Base-by-base conservation (phyloP, 2,888 invertebrate genomes). In the Oligia strigilis region DNA sequence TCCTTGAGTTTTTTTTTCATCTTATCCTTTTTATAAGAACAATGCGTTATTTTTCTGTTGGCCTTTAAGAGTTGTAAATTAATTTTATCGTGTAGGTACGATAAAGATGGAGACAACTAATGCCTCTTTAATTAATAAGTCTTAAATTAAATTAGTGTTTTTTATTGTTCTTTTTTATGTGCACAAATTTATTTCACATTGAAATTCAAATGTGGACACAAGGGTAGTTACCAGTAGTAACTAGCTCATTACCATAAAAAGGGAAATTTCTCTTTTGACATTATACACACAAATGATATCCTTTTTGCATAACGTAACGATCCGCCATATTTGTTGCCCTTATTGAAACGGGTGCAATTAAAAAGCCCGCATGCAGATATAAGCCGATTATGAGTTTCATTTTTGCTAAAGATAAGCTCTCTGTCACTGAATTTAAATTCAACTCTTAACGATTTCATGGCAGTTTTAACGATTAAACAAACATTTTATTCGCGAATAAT, bases 1-100 rank as follows among this genome's bases (percentile, higher is more conserved):
- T 81, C 92, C 91, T 91, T 91, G 90, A 88, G 79, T 65, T 85
- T 86, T 89, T 89, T 89, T 36, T 82, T 64, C 49, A 66, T 75
- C 19, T 55, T 60, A 58, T 75, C 52, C 72, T 73, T 77, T 60
- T 80, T 49, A 67, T 84, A 75, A 80, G 64, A 80, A 80, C 77
- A 76, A 62, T 72, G 69, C 8, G 13, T 62, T 74, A 23, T 83
- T 76, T 77, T 52, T 49, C 58, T 49, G 74, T 75, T 70, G 65
- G 14, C 36, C 60, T 77, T 73, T 75, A 46, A 49, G 62, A 77
- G 80, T 58, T 72, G 58, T 74, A 72, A 73, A 84, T 81, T 36
- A 87, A 72, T 62, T 78, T 77, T 77, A 83, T 77, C 49, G 60
- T 60, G 67, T 13, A 60, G 58, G n/a, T 65, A 65, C 29, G 75